A percentile compares a stretch with the other conserved stretches of the same genome.
These are phyloP conservation scores for Heliangelus exortis DNA, from an alignment of 2,797 vertebrate genomes.

Conservation along the genomic window DNA sequence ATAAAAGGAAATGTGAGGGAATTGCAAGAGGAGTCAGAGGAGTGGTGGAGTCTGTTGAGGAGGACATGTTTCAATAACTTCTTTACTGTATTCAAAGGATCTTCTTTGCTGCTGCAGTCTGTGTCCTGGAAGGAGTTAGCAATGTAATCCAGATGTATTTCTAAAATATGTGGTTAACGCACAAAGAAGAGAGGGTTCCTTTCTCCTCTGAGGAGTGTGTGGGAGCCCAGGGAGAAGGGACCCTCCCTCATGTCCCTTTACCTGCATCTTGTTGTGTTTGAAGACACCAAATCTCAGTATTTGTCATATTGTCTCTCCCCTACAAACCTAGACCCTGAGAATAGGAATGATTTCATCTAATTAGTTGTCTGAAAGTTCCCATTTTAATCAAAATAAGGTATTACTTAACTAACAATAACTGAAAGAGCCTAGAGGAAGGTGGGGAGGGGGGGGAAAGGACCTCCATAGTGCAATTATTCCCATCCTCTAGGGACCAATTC, in stretches of 20 bases:
- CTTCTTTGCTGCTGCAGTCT: background rate
- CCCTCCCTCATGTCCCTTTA: background rate
- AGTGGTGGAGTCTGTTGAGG: background rate
- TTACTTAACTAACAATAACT: conserved; percentile 1
- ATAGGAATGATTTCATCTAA: background rate
- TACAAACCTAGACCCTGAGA: background rate
- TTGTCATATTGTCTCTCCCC: background rate
- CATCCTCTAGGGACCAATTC: conserved; percentile 4
- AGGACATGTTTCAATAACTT: background rate
- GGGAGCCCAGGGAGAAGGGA: background rate
- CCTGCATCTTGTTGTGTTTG: background rate
- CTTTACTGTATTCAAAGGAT: background rate
- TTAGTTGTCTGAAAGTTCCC: conserved; percentile 16
- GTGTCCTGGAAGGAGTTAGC: background rate
- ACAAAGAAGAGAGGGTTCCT: background rate
- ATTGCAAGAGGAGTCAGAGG: background rate
- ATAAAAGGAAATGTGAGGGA: background rate
- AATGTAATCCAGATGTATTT: background rate
- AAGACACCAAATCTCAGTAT: background rate
- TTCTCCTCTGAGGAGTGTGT: background rate
- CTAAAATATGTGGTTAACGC: background rate
- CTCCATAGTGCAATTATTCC: conserved; percentile 19
- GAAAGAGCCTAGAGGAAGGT: conserved; percentile 24
- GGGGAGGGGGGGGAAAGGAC: background rate
- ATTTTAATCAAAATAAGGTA: conserved; percentile 55